Evolutionary conservation across 2,888 invertebrate species (phyloP), one percentile per base, ranked within the genome.

Genomic region (Phlogophora meticulosa): DNA sequence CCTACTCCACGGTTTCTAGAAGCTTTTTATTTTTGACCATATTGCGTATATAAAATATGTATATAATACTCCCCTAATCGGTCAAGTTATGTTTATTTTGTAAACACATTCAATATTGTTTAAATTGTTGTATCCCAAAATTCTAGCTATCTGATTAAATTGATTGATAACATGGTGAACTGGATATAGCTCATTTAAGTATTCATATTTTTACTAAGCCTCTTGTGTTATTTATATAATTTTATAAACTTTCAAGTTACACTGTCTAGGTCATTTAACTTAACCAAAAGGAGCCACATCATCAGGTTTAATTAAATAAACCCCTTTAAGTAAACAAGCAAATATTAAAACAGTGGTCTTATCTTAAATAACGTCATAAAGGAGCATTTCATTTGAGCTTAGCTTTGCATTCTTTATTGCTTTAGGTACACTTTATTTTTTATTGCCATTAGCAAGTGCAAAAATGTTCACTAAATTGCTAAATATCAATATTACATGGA

Each of bases 1-100:
- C 68, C 60, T 75, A 65, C 45, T 72, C 66, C 73, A 78, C 76
- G 70, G 80, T 77, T 84, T 79, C 70, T 76, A 62, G 69, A 78
- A 76, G 40, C 22, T 59, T 67, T 51, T 48, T 34, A 46, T 24
- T 42, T 36, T 58, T 51, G 46, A 62, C 38, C 13, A 4, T 43
- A 43, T 4, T 42, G n/a, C 15, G 20, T 34, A 36, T 11, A 58
- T 58, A 72, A 52, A 40, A 20, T 28, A 45, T 7, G 40, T 13
- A 34, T 22, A 10, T 13, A 20, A 10, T 13, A 20, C 28, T 42
- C 17, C 13, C 5, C 45, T 13, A 51, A 51, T 51, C 10, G 20
- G n/a, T 9, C 4, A 43, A 32, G 28, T 40, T 34, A 48, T 11
- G 20, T 45, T 13, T 51, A 42, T 40, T 52, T 36, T 42, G 20